These are phyloP conservation scores for Nothocercus julius DNA, from an alignment of 2,113 vertebrate species.

Conservation along the genomic window DNA sequence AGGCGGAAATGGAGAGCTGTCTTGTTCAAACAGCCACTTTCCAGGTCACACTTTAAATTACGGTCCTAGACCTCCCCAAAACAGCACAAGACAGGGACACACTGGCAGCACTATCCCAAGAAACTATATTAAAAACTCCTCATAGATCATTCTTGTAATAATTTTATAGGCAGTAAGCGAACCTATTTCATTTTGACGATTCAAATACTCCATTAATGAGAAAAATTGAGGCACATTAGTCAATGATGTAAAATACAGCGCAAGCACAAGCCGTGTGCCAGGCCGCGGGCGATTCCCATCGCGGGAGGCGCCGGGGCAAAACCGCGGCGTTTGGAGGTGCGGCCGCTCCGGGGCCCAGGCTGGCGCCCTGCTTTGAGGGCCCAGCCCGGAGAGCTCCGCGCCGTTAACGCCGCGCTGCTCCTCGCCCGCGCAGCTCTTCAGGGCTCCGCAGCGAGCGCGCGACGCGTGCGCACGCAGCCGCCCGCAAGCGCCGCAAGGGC, in stretches of 20 bases:
- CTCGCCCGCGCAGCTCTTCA: too few relatives aligned
- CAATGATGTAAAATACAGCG: constrained; percentile 54
- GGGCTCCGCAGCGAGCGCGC: too few relatives aligned
- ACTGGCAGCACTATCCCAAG: constrained; percentile 22
- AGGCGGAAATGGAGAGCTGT: background rate
- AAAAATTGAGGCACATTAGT: constrained; percentile 74
- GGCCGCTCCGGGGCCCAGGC: too few relatives aligned
- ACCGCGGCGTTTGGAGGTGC: too few relatives aligned
- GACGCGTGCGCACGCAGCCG: too few relatives aligned
- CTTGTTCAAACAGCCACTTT: background rate
- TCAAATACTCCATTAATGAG: constrained; percentile 77
- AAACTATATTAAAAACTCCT: constrained; percentile 49
- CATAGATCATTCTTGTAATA: constrained; percentile 72
- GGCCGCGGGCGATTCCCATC: too few relatives aligned
- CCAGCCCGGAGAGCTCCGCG: too few relatives aligned
- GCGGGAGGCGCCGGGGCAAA: too few relatives aligned
- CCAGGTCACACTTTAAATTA: background rate
- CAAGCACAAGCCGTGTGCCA: too few relatives aligned
- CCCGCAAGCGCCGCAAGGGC: too few relatives aligned
- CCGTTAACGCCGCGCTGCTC: too few relatives aligned
- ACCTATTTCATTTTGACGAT: constrained; percentile 77
- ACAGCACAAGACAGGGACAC: constrained; percentile 29
- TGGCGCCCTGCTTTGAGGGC: too few relatives aligned
- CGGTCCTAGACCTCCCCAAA: background rate
- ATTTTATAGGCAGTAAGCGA: constrained; percentile 67